A percentile compares a stretch with the other conserved stretches of the same genome.
Conservation (phyloP, 1,140 invertebrate species). For the Listronotus oregonensis region DNA sequence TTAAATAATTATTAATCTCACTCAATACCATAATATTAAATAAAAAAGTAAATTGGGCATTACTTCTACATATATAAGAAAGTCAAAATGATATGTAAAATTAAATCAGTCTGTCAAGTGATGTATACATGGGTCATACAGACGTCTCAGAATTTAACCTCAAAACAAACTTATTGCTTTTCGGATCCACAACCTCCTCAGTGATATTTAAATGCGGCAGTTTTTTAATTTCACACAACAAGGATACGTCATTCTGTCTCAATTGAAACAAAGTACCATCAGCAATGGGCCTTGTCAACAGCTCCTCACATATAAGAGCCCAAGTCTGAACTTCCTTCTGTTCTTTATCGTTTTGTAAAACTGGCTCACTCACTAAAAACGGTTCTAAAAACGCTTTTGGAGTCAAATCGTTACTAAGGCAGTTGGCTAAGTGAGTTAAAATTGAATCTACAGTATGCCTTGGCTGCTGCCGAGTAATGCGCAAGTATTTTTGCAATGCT, state of each 20-base stretch:
- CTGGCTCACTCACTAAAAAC: conserved; percentile 78
- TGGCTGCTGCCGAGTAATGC: conserved; percentile 93
- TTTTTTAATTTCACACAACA: conserved; percentile 82
- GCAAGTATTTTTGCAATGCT: conserved; percentile 93
- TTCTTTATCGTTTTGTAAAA: conserved; percentile 81
- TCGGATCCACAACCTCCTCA: conserved; percentile 94
- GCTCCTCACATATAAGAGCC: conserved; percentile 90
- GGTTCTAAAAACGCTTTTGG: conserved; percentile 91
- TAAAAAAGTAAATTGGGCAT: no score
- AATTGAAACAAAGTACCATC: conserved; percentile 88
- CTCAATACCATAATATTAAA: no score
- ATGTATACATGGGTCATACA: conserved; percentile 70
- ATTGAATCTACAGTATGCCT: conserved; percentile 93
- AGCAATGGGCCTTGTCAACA: conserved; percentile 81
- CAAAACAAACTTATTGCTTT: conserved; percentile 93
- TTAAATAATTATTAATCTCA: no score
- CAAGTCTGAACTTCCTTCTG: conserved; percentile 80
- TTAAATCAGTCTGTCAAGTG: conserved; percentile 54
- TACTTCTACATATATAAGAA: no score
- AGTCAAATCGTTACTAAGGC: conserved; percentile 90
- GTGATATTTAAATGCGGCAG: conserved; percentile 92
- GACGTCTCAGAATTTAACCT: conserved; percentile 95
- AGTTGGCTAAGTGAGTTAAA: conserved; percentile 81
- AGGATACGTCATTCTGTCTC: conserved; percentile 89
- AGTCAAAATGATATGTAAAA: conserved; percentile 9